Evolutionary conservation across 2,888 invertebrate genomes (phyloP), one percentile per base, ranked within the genome.

Genomic region (Melolontha melolontha): DNA sequence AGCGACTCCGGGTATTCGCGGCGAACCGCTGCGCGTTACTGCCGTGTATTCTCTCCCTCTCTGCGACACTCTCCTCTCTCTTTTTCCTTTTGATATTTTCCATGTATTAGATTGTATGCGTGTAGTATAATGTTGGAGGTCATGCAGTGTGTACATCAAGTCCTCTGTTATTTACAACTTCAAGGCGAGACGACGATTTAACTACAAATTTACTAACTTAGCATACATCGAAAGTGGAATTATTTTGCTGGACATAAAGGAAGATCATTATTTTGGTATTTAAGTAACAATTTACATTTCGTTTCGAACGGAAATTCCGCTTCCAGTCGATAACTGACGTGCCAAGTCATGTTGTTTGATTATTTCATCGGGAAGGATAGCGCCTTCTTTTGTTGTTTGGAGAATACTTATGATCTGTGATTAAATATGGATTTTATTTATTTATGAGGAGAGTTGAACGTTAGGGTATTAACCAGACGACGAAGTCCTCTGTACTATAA

Each of bases 21-120:
- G 68, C 49, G 64, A 64, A 63, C 55, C 55, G 54, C 64, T 68
- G 68, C 62, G 63, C 68, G 54, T 64, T 68, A 54, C 64, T 68
- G 64, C 52, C 59, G 42, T 62, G 47, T 34, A 62, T 47, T 59
- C 67, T 44, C 50, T 39, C 64, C 47, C 52, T 59, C 47, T 63
- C 63, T 66, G 52, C 47, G 66, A 57, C 59, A 57, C 55, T 49
- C 66, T 52, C 50, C 27, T 41, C 65, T 66, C 66, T 66, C 59
- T 50, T 66, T 50, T 41, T 39, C 39, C 55, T 16, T 50, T 44
- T 57, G 50, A 59, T 57, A 66, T 66, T 66, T 57, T 57, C 40
- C 57, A 50, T 50, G 59, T 54, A 49, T 42, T 29, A 40, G 59
- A 47, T 44, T 27, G 34, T 62, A 47, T 47, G 59, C 47, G 59